A percentile compares a stretch with the other conserved stretches of the same genome.
phyloP scores from a whole-genome alignment of 2,113 vertebrate genomes.

The Geococcyx californianus region DNA sequence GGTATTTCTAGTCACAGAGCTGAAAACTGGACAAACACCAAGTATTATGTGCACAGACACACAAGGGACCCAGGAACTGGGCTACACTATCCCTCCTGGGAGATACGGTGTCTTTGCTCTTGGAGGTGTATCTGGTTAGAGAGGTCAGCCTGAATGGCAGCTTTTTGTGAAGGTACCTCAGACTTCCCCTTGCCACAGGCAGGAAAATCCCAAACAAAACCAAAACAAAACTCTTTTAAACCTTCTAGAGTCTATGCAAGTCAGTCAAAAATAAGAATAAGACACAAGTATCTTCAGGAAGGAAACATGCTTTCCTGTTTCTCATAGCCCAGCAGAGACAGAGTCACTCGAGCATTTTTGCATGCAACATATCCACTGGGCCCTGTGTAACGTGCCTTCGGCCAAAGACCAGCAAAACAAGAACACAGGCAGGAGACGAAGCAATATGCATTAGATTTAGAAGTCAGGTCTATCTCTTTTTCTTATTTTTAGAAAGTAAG shows the following conservation, averaged over 20 bases:
- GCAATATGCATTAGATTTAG: neutral
- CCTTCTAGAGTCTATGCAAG: neutral
- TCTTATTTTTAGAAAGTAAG: neutral
- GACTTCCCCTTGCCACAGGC: neutral
- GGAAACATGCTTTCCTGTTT: neutral
- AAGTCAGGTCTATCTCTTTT: neutral
- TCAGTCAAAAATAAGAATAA: neutral
- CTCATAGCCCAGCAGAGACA: neutral
- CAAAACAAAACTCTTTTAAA: neutral
- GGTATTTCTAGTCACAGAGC: neutral
- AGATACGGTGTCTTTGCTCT: neutral
- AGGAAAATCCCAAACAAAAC: neutral
- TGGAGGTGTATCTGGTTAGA: neutral
- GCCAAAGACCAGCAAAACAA: neutral
- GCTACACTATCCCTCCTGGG: neutral
- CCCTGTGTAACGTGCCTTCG: neutral
- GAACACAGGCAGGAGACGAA: neutral
- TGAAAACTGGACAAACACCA: neutral
- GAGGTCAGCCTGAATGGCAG: no score
- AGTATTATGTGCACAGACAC: neutral
- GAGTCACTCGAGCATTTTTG: neutral
- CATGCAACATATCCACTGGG: rapidly evolving
- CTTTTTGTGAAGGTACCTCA: neutral
- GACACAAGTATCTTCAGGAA: neutral
- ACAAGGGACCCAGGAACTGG: neutral